Evolutionary conservation across 2,888 invertebrate genomes (phyloP).

Genomic region (Acanthococcus lagerstroemiae): DNA sequence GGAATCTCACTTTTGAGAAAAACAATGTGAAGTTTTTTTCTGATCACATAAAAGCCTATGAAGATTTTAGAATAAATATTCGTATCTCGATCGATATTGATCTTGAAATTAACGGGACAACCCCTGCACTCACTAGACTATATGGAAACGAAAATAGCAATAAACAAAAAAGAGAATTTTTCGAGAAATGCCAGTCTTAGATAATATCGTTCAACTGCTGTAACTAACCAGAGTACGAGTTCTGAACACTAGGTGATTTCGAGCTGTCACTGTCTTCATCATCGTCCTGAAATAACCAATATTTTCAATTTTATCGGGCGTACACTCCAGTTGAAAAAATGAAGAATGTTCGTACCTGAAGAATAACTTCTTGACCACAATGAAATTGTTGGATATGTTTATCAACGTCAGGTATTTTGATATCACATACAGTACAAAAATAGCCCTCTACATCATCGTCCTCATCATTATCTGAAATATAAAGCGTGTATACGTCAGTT

Average conservation of each 20-base stretch:
- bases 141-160: too few species aligned
- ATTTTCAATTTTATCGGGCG: not conserved
- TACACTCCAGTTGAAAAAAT: conserved; percentile 1
- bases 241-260: not conserved
- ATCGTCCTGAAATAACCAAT: conserved; percentile 10
- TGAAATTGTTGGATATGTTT: conserved; percentile 22
- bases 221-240: not conserved
- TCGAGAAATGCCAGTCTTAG: not conserved
- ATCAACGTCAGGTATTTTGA: conserved; percentile 20
- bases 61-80: too few species aligned
- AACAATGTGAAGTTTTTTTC: too few species aligned
- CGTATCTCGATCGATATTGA: too few species aligned
- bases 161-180: not conserved
- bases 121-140: too few species aligned
- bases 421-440: conserved; percentile 25
- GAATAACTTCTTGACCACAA: conserved; percentile 22
- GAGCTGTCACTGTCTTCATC: conserved; percentile 15
- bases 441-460: conserved; percentile 28
- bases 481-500: too few species aligned
- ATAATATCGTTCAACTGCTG: not conserved
- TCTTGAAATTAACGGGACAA: too few species aligned
- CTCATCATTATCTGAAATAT: conserved; percentile 3
- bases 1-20: too few species aligned
- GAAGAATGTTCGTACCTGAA: conserved; percentile 5
- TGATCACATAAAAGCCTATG: too few species aligned